phyloP scores from a whole-genome alignment of 2,113 vertebrate species.

The Carassius carassius region DNA sequence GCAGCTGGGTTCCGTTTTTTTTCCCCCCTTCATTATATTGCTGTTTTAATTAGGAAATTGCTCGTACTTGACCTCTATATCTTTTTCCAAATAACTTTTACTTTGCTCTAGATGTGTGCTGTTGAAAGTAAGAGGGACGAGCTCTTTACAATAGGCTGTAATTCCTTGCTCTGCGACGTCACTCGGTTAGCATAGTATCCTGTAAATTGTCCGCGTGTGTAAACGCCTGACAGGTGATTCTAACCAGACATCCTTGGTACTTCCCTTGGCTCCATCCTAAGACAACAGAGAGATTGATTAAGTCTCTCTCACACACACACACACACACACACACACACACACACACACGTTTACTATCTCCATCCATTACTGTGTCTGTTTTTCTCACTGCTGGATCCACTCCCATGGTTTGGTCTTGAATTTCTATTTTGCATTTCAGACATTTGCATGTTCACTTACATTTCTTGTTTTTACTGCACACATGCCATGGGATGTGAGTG shows the following conservation, averaged over 20 bases:
- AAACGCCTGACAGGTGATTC: conserved; percentile 38
- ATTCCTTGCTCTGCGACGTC: conserved; percentile 16
- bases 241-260: conserved; percentile 38
- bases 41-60: conserved; percentile 24
- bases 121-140: background rate
- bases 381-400: background rate
- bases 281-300: conserved; percentile 35
- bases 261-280: conserved; percentile 31
- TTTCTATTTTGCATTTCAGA: background rate
- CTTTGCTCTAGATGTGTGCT: conserved; percentile 6
- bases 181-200: background rate
- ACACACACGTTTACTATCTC: background rate
- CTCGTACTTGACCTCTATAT: conserved; percentile 20
- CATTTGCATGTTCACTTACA: conserved; percentile 25
- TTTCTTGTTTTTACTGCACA: background rate
- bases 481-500: background rate
- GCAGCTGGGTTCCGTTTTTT: conserved; percentile 5
- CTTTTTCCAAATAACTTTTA: conserved; percentile 4
- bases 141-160: conserved; percentile 11
- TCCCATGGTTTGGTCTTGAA: background rate
- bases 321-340: background rate
- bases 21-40: background rate
- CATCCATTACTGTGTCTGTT: conserved; percentile 17
- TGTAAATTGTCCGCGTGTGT: conserved; percentile 4
- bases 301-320: background rate